phyloP scores from a whole-genome alignment of 2,888 invertebrate species.

The Hydroisotoma schaefferi region DNA sequence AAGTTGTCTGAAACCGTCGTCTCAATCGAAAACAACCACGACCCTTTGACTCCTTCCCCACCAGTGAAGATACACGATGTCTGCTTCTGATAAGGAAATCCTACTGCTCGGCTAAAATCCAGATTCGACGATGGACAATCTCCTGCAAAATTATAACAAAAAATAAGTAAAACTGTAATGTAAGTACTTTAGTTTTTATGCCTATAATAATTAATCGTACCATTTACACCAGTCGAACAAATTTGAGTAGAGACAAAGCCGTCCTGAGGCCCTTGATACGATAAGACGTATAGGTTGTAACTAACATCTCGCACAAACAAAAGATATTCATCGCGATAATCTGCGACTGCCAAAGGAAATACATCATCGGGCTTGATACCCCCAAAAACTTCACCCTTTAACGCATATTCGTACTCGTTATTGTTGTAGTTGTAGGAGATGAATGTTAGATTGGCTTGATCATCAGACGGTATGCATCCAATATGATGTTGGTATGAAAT shows the following conservation, averaged over 20 bases:
- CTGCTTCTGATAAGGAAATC: conserved; percentile 19
- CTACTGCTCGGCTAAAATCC: conserved; percentile 17
- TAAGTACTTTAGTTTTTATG: background rate
- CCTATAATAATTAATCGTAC: background rate
- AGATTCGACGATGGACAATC: background rate
- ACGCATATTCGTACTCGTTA: conserved; percentile 17
- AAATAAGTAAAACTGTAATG: background rate
- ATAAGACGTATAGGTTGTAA: conserved; percentile 19
- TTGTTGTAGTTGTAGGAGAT: conserved; percentile 28
- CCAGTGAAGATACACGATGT: conserved; percentile 27
- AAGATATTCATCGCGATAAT: conserved; percentile 32
- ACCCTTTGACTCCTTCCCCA: background rate
- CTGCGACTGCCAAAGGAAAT: conserved; percentile 23
- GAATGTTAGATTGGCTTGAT: conserved; percentile 16
- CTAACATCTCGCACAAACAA: conserved; percentile 12
- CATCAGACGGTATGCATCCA: conserved; percentile 25
- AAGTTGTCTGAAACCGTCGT: conserved; percentile 18
- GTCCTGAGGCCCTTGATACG: conserved; percentile 23
- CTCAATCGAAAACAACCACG: conserved; percentile 15
- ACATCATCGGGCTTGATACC: conserved; percentile 19
- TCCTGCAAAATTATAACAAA: background rate
- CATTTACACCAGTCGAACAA: no score
- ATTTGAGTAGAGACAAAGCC: conserved; percentile 16
- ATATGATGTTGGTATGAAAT: conserved; percentile 36
- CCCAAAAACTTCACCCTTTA: conserved; percentile 9